Evolutionary conservation across 2,888 invertebrate genomes (phyloP).

Genomic region (Trichopoda pennipes): DNA sequence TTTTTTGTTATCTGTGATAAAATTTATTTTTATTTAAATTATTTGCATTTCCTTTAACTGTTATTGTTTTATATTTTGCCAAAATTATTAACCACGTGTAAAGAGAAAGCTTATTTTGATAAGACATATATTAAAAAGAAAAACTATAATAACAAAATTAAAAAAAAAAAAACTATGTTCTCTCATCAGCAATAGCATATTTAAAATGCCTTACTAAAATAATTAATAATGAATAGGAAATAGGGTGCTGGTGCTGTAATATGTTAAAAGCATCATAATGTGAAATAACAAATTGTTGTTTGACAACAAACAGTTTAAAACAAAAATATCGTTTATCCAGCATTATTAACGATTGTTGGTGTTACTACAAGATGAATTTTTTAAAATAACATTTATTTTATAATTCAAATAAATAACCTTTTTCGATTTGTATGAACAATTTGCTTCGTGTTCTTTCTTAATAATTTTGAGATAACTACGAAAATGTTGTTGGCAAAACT

Average conservation of each 20-base stretch:
- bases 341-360: too few species aligned
- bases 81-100: not conserved
- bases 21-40: constrained; percentile 2
- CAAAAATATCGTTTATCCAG: too few species aligned
- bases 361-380: too few species aligned
- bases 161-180: not conserved
- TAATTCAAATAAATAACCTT: too few species aligned
- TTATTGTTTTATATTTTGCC: not conserved
- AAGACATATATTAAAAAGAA: not conserved
- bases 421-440: too few species aligned
- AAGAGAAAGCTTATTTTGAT: not conserved
- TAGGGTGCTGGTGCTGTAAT: constrained; percentile 25
- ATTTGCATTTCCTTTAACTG: constrained; percentile 37
- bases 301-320: too few species aligned
- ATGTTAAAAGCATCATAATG: not conserved
- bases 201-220: not conserved
- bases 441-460: too few species aligned
- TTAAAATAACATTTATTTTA: too few species aligned
- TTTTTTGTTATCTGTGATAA: not conserved
- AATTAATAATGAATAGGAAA: not conserved
- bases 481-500: too few species aligned
- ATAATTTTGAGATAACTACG: too few species aligned
- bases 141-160: constrained; percentile 2
- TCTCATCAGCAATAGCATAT: not conserved
- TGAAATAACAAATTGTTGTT: not conserved